Base-by-base conservation (phyloP, 2,113 vertebrate genomes). In the Penelope pileata region DNA sequence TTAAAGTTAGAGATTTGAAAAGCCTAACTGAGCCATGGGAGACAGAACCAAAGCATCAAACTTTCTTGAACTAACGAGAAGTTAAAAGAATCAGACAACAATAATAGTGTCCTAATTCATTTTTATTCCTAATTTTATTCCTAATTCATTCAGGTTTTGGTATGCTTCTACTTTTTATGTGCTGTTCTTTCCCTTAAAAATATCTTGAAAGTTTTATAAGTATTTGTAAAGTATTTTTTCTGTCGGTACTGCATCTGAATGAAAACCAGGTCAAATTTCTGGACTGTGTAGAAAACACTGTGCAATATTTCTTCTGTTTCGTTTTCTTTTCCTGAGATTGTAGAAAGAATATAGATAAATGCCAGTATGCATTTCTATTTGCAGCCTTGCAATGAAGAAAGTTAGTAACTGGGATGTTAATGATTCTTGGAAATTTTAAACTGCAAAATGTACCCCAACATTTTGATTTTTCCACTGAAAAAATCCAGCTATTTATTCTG, bases 1-100 rank as follows among this genome's bases (percentile, higher is more conserved):
- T 53, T 86, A 10, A 51, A 22, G 34, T 66, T 53, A 62, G 18
- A 82, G 18, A 16, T 2, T 3, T 38, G 12, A 56, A 16, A 78
- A 72, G 2, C 9, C 23, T 67, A 74, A 74, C 0, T 5, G 29
- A 38, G 4, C 3, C 4, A 2, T 18, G 2, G 22, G 43, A 79
- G 21, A 64, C 29, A 36, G 51, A 92, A 86, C 7, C 1, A 80
- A 74, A 81, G 4, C 6, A 45, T 42, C 8, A 10, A 4, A 4
- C 1, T 19, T 62, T 32, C n/a, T 22, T 18, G 7, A 86, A 16
- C 17, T 40, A 69, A 16, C 58, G 10, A 22, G 38, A 60, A 83
- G 10, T 30, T 80, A 34, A 77, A 73, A 15, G 22, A 74, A 42
- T 69, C 74, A 51, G 9, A 70, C 19, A 86, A 36, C 34, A 10